Percentiles rank a stretch among this genome's conserved stretches.
Evolutionary conservation across 2,113 vertebrate species (phyloP).

Genomic region (Tiliqua scincoides): DNA sequence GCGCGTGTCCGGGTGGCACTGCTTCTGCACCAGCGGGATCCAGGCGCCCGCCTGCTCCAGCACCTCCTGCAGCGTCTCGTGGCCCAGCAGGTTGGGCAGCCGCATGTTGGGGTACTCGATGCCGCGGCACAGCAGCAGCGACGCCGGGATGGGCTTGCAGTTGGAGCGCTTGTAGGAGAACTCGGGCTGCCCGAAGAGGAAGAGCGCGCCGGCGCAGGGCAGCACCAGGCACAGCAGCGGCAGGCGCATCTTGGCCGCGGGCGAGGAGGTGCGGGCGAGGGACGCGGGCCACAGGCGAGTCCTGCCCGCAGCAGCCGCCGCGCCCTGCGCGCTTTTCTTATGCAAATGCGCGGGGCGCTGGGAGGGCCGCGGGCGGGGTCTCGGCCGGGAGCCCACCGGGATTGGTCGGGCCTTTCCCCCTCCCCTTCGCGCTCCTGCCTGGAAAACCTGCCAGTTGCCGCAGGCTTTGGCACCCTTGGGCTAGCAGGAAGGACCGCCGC

Average conservation of each 20-base stretch:
- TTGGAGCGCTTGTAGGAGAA: slow-evolving; percentile 90
- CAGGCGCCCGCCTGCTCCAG: slow-evolving; percentile 95
- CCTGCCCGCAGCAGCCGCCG: no score
- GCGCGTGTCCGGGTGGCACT: slow-evolving; percentile 95
- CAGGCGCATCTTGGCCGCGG: slow-evolving; percentile 70
- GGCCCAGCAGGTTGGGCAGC: slow-evolving; percentile 95
- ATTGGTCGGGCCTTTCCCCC: slow-evolving; percentile 68
- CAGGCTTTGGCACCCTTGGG: no score
- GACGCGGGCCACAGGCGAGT: no score
- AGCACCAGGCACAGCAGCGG: slow-evolving; percentile 65
- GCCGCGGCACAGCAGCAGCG: slow-evolving; percentile 89
- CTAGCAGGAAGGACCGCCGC: no score
- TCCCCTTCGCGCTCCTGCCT: slow-evolving; percentile 43
- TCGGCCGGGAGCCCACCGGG: slow-evolving; percentile 68
- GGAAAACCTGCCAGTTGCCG: no score
- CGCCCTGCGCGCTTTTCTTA: slow-evolving; percentile 76
- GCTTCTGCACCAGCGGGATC: slow-evolving; percentile 97
- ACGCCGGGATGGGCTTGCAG: slow-evolving; percentile 92
- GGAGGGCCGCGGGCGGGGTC: slow-evolving; percentile 76
- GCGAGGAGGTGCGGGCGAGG: no score
- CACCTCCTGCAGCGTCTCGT: slow-evolving; percentile 95
- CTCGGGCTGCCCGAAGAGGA: slow-evolving; percentile 88
- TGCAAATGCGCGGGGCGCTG: slow-evolving; percentile 75
- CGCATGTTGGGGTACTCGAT: slow-evolving; percentile 97
- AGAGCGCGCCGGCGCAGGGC: slow-evolving; percentile 84